Base-by-base conservation (phyloP, 2,113 vertebrate species). In the Phaethornis superciliosus region DNA sequence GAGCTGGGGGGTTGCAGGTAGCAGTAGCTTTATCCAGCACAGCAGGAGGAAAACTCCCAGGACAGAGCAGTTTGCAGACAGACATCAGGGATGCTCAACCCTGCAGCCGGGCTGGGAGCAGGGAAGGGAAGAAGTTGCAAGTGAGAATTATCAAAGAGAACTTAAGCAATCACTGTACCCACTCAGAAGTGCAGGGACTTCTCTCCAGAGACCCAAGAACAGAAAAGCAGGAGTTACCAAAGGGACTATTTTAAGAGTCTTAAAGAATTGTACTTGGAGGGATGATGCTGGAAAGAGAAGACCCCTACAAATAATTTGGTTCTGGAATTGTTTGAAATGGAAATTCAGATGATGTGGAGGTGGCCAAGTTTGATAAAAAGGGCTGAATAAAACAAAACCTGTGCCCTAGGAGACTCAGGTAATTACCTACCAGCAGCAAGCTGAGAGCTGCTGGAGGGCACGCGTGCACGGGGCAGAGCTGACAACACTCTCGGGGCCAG, bases 271-370 rank as follows among this genome's bases (percentile, higher is more conserved):
- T 13, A 52, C 51, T 71, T 17, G 8, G 24, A 87, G 49, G 60
- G 54, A 28, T 71, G 27, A 62, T 15, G 51, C 52, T 67, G 60
- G 16, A 75, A 89, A 81, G n/a, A 71, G 20, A 92, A 44, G 60
- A 75, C 44, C 42, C 56, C 42, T 72, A 56, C 67, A 86, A 94
- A 90, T 85, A 92, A 88, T 88, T 78, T 14, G 10, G 16, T 75
- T 70, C 60, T 71, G 64, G 56, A 78, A 88, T 78, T 74, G 64
- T 81, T 93, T 92, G 90, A 92, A 90, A 81, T 86, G 83, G 86
- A 92, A 96, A 92, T 93, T 84, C 64, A 81, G 71, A 23, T 44
- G 37, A 10, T 59, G 69, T 67, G 60, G 81, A 47, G 37, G 71
- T n/a, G 56, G 71, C 18, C 81, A 52, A 70, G 40, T 6, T 63